Evolutionary conservation across 2,113 vertebrate genomes (phyloP).

Genomic region (Coptodon bakossiorum): DNA sequence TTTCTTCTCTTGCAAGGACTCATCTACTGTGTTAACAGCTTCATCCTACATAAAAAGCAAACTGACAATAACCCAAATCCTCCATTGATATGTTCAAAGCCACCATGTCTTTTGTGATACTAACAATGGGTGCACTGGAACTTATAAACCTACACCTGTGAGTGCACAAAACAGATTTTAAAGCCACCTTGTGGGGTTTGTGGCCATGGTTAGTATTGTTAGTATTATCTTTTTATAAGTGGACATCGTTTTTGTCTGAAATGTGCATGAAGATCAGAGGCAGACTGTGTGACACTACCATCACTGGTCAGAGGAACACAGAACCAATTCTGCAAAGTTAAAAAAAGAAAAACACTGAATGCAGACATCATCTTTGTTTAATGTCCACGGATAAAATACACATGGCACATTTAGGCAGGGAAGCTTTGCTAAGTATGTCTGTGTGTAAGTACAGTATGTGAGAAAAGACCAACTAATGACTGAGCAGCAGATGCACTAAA

Average conservation of each 20-base stretch:
- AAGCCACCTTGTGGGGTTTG: not conserved
- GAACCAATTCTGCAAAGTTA: not conserved
- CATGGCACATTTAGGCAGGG: not conserved
- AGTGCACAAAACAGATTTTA: not conserved
- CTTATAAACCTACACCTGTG: not conserved
- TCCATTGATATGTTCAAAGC: not conserved
- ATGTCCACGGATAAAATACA: not conserved
- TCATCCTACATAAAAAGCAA: not conserved
- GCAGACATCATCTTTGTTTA: not conserved
- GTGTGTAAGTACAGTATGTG: not conserved
- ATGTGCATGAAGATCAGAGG: not conserved
- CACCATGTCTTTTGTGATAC: not conserved
- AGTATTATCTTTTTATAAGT: not conserved
- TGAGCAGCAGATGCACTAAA: not conserved
- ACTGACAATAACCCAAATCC: not conserved
- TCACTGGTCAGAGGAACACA: fast-evolving
- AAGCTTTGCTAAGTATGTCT: not conserved
- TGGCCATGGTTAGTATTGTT: not conserved
- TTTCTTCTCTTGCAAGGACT: not conserved
- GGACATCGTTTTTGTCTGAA: fast-evolving
- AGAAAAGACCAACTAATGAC: not conserved
- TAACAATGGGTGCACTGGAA: not conserved
- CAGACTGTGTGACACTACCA: not conserved
- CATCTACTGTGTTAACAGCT: not conserved
- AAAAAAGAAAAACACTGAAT: not conserved